A percentile compares a stretch with the other conserved stretches of the same genome.
phyloP scores from a whole-genome alignment of 1,140 invertebrate genomes.

The Lepidurus apus region DNA sequence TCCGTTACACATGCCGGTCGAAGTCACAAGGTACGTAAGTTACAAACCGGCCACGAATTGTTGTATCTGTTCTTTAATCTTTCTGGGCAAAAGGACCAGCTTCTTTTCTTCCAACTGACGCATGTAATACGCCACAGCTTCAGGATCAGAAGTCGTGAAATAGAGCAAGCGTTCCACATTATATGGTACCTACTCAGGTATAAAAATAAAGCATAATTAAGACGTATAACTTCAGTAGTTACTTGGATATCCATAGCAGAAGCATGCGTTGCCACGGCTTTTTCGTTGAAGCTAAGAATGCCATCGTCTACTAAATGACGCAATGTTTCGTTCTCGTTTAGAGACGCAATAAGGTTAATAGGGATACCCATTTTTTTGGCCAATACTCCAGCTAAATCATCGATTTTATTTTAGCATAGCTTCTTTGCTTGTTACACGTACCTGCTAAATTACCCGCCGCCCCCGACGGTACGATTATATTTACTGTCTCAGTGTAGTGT shows the following conservation, averaged over 20 bases:
- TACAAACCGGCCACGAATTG: conserved; percentile 33
- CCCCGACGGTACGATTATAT: conserved; percentile 49
- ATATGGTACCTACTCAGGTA: conserved; percentile 43
- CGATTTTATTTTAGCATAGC: neutral
- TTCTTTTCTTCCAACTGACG: conserved; percentile 40
- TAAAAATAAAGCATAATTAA: conserved; percentile 27
- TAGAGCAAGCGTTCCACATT: conserved; percentile 48
- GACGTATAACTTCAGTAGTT: conserved; percentile 13
- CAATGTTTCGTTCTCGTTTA: conserved; percentile 47
- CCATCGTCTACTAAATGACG: conserved; percentile 42
- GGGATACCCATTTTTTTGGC: conserved; percentile 47
- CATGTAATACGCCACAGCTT: conserved; percentile 40
- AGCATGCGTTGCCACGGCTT: conserved; percentile 43
- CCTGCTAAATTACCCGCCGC: conserved; percentile 48
- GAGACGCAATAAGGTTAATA: conserved; percentile 45
- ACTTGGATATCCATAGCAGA: conserved; percentile 51
- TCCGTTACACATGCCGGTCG: too few relatives aligned
- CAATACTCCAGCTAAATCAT: conserved; percentile 43
- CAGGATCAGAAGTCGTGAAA: conserved; percentile 40
- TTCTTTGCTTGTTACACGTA: conserved; percentile 34
- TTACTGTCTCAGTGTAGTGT: conserved; percentile 38
- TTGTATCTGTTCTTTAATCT: conserved; percentile 38
- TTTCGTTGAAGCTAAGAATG: conserved; percentile 38
- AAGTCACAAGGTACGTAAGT: neutral
- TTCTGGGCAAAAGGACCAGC: conserved; percentile 39